phyloP scores from a whole-genome alignment of 2,888 invertebrate genomes.

The Cantharis rustica region DNA sequence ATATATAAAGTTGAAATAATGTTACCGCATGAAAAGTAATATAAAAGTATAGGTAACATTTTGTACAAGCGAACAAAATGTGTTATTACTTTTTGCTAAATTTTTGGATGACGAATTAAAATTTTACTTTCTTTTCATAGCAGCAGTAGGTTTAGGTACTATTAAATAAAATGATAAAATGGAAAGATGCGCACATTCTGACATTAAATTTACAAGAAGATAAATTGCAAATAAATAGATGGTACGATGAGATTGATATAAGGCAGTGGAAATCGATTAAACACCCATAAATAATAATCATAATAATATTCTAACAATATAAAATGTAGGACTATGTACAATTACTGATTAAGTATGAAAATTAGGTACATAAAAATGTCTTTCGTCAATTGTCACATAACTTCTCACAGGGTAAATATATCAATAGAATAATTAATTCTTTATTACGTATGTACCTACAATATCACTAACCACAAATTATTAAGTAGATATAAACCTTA shows the following conservation, averaged over 20 bases:
- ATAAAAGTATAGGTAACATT: background rate
- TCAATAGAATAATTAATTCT: constrained; percentile 31
- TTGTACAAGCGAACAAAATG: background rate
- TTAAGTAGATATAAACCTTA: constrained; percentile 37
- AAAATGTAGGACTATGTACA: constrained; percentile 48
- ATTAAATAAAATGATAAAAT: constrained; percentile 36
- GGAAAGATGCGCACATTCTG: constrained; percentile 1
- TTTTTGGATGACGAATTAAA: background rate
- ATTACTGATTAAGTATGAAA: constrained; percentile 49
- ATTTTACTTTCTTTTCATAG: background rate
- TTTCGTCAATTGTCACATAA: constrained; percentile 42
- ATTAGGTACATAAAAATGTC: constrained; percentile 52
- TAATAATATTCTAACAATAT: constrained; percentile 45
- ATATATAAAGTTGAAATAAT: constrained; percentile 30
- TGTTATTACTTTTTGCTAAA: background rate
- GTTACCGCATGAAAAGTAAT: background rate
- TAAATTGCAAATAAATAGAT: constrained; percentile 29
- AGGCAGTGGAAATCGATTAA: constrained; percentile 49
- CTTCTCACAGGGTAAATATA: constrained; percentile 34
- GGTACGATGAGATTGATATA: constrained; percentile 47
- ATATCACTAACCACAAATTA: constrained; percentile 41
- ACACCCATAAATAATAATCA: constrained; percentile 45
- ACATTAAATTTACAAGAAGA: background rate
- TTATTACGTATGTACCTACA: constrained; percentile 25
- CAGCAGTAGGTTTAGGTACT: background rate